Base-by-base conservation (phyloP, 2,113 vertebrate species). In the Brachyhypopomus gauderio region DNA sequence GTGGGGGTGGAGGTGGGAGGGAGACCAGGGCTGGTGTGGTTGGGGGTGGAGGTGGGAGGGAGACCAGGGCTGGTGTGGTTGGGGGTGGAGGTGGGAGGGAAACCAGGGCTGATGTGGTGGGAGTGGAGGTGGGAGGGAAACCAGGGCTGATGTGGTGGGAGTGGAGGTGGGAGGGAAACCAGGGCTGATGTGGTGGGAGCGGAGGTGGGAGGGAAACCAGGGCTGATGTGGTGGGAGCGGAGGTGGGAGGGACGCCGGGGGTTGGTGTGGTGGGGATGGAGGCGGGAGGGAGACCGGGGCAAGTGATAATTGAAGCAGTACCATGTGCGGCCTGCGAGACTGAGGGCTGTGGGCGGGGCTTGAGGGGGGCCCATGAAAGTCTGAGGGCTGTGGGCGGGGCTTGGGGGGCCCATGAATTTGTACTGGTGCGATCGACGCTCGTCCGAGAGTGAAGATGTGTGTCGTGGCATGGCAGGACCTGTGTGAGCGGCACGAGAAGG, bases 401-500 rank as follows among this genome's bases (percentile, higher is more conserved):
- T 11, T 7, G 45, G 45, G 12, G 45, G 45, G 12, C 22, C 27
- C 23, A 27, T 64, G 62, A 64, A 64, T 27, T 14, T 64, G 62
- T 12, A 25, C 20, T 12, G 8, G 30, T 17, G 16, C 1, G 30
- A 34, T n/a, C 9, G 62, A 0, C 62, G 38, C 41, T 3, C n/a
- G 56, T 63, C 17, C 58, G 12, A 3, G 23, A 4, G 19, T 63
- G 9, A 14, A 52, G 36, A 12, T 48, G 5, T 19, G 7, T 71
- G 34, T 80, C 20, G 8, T 48, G 48, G 8, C 23, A n/a, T 34
- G 60, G 0, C 48, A 99, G 98, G 97, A 98, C 86, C 92, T 99
- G 86, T 98, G 97, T 7, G 97, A 99, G 87, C 93, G 98, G 23
- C 98, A 98, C 0, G 97, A 99, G 92, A 98, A 96, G 87, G 97